phyloP scores from a whole-genome alignment of 2,113 vertebrate genomes.

The Lathamus discolor region DNA sequence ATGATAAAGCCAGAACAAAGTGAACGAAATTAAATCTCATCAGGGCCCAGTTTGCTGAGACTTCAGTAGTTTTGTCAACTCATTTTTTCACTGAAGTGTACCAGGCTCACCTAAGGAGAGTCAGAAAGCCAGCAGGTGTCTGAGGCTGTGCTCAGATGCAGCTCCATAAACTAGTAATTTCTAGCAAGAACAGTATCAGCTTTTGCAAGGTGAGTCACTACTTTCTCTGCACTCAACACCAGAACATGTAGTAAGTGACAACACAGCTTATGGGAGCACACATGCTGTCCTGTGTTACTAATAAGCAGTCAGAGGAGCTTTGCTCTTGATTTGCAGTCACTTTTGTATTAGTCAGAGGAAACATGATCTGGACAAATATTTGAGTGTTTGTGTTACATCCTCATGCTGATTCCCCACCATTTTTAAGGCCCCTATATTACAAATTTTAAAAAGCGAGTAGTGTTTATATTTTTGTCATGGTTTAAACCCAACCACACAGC shows the following conservation, averaged over 20 bases:
- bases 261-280: rapidly evolving
- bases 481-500: too few species aligned
- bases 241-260: rapidly evolving
- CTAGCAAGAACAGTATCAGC: not conserved
- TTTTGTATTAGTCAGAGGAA: not conserved
- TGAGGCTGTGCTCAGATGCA: not conserved
- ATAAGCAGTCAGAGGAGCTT: not conserved
- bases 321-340: not conserved
- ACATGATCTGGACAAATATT: not conserved
- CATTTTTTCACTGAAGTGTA: too few species aligned
- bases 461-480: not conserved
- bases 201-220: not conserved
- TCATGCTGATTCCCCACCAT: not conserved
- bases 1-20: not conserved
- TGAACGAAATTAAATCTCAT: not conserved
- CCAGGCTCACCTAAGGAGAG: not conserved
- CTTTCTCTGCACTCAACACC: not conserved
- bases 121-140: not conserved
- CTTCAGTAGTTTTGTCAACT: not conserved
- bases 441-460: not conserved
- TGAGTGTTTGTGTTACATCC: not conserved
- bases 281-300: not conserved
- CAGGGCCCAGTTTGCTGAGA: not conserved
- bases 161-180: not conserved
- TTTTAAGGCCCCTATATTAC: not conserved